These are phyloP conservation scores for Anguilla megastoma DNA, from an alignment of 2,797 vertebrate species.

Conservation along the genomic window DNA sequence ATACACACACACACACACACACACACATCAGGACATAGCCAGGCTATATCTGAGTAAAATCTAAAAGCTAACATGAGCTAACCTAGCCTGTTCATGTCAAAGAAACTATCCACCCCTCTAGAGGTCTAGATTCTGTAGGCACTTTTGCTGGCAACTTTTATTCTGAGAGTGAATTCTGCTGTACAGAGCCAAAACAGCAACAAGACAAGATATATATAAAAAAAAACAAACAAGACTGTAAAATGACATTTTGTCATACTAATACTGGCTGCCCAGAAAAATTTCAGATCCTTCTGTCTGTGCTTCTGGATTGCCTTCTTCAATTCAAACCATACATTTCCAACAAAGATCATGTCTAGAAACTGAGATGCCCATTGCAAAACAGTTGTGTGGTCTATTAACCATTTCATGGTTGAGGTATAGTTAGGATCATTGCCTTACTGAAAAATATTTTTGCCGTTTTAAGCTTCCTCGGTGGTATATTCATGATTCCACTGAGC, in stretches of 20 bases:
- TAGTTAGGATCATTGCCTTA: not conserved
- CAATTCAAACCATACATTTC: too few species aligned
- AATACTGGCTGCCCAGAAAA: not conserved
- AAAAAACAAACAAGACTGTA: not conserved
- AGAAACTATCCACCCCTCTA: too few species aligned
- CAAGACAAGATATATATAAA: not conserved
- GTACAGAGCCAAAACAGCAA: not conserved
- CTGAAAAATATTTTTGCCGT: not conserved
- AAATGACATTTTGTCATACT: slow-evolving; percentile 19
- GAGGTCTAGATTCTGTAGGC: too few species aligned
- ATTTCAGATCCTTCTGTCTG: too few species aligned
- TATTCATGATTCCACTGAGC: not conserved
- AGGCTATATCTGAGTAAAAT: too few species aligned
- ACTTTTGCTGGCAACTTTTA: too few species aligned
- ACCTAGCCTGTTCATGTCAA: too few species aligned
- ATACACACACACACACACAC: too few species aligned
- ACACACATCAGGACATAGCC: not conserved
- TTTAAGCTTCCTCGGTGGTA: not conserved
- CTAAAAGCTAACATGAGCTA: too few species aligned
- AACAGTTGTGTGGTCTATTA: not conserved
- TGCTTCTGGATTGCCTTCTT: too few species aligned
- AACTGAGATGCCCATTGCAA: not conserved
- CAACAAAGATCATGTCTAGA: too few species aligned
- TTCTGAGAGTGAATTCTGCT: too few species aligned
- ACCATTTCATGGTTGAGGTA: not conserved